Evolutionary conservation across 2,888 invertebrate genomes (phyloP).

Genomic region (Chesias legatella): DNA sequence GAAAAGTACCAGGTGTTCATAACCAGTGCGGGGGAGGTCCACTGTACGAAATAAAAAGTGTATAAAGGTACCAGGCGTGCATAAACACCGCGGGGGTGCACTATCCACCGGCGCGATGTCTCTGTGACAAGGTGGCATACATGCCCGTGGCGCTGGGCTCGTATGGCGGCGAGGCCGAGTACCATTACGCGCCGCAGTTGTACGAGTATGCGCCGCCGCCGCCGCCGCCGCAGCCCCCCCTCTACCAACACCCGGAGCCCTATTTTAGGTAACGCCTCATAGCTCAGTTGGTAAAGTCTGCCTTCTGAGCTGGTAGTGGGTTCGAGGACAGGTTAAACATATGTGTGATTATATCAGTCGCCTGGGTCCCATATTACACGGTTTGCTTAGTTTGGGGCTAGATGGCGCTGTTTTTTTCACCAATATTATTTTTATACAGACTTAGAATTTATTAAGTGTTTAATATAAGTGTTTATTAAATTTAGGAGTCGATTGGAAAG

Average conservation of each 20-base stretch:
- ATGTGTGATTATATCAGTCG: too few species aligned
- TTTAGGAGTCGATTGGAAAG: too few species aligned
- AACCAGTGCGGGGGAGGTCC: neutral
- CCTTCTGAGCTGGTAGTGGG: too few species aligned
- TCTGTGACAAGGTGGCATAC: constrained; percentile 84
- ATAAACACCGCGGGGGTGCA: constrained; percentile 6
- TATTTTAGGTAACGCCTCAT: constrained; percentile 70
- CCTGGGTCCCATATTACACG: too few species aligned
- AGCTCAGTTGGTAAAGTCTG: too few species aligned
- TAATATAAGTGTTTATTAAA: too few species aligned
- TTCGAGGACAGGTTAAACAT: too few species aligned
- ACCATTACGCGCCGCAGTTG: constrained; percentile 69
- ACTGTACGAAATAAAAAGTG: neutral
- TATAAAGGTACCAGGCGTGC: neutral
- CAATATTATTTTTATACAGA: too few species aligned
- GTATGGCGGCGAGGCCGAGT: constrained; percentile 83
- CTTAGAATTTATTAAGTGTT: too few species aligned
- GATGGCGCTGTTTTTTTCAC: too few species aligned
- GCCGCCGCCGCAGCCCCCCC: constrained; percentile 70
- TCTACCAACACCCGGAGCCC: constrained; percentile 70
- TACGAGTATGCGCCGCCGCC: constrained; percentile 82
- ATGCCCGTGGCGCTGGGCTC: constrained; percentile 83
- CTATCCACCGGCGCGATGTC: constrained; percentile 62
- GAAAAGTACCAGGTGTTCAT: too few species aligned
- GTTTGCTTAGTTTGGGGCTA: too few species aligned